Evolutionary conservation across 2,113 vertebrate species (phyloP).

Genomic region (Cryptomyrus ogoouensis): DNA sequence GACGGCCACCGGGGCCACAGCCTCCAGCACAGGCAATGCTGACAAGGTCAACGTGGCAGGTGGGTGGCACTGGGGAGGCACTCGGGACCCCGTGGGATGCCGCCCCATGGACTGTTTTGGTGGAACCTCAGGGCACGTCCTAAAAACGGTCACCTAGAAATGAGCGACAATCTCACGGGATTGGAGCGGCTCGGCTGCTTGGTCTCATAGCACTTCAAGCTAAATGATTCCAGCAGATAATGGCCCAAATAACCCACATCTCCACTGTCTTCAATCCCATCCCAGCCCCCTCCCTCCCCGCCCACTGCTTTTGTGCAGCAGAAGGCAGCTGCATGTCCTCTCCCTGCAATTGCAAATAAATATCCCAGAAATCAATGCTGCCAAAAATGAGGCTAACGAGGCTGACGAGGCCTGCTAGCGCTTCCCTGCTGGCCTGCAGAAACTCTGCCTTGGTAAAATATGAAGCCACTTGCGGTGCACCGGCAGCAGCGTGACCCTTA

Average conservation of each 20-base stretch:
- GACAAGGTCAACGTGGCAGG: slow-evolving; percentile 96
- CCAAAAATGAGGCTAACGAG: not conserved
- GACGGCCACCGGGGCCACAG: slow-evolving; percentile 57
- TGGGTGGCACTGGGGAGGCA: slow-evolving; percentile 37
- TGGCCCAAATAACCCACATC: not conserved
- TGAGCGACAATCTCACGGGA: not conserved
- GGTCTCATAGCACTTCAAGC: not conserved
- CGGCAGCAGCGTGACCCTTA: not conserved
- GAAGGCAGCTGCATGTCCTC: not conserved
- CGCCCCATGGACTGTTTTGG: not conserved
- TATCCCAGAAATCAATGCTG: slow-evolving; percentile 4
- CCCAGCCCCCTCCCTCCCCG: not conserved
- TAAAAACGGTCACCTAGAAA: not conserved
- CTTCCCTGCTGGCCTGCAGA: too few species aligned
- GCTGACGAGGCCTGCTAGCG: too few species aligned
- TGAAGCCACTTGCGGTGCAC: not conserved
- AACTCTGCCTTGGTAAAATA: not conserved
- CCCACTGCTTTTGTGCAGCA: not conserved
- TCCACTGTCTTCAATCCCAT: not conserved
- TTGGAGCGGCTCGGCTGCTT: not conserved
- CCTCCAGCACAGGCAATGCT: slow-evolving; percentile 64
- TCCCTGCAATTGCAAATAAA: not conserved
- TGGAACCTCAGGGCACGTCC: not conserved
- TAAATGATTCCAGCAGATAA: not conserved
- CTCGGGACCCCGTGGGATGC: not conserved